phyloP scores from a whole-genome alignment of 1,140 invertebrate species.

The Holcopasites calliopsidis region DNA sequence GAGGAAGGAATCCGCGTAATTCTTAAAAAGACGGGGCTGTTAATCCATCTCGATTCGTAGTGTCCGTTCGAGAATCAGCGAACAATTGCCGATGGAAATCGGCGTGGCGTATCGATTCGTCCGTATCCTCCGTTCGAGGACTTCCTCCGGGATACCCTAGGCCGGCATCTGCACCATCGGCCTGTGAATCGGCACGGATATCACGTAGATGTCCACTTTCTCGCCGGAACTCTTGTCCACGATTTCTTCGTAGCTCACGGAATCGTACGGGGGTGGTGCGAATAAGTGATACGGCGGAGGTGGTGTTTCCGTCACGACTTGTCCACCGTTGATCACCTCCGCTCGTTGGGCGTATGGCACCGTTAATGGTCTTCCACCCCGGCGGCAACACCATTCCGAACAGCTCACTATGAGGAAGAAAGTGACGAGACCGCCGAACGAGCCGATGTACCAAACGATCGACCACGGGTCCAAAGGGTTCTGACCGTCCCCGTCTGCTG shows the following conservation, averaged over 20 bases:
- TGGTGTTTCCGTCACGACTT: slow-evolving; percentile 75
- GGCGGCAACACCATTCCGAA: slow-evolving; percentile 82
- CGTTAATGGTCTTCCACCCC: slow-evolving; percentile 61
- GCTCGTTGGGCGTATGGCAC: slow-evolving; percentile 67
- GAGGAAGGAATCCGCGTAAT: not conserved
- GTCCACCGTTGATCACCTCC: slow-evolving; percentile 55
- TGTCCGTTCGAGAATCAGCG: not conserved
- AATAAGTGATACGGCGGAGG: slow-evolving; percentile 82
- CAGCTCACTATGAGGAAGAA: slow-evolving; percentile 83
- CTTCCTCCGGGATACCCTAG: slow-evolving; percentile 41
- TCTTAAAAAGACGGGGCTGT: not conserved
- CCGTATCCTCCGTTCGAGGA: slow-evolving; percentile 41
- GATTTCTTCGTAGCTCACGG: slow-evolving; percentile 75
- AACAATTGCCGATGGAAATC: slow-evolving; percentile 11
- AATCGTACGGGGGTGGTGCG: slow-evolving; percentile 82
- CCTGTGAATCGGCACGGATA: slow-evolving; percentile 75
- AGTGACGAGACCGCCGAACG: slow-evolving; percentile 81
- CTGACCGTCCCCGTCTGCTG: slow-evolving; percentile 65
- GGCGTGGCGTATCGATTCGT: slow-evolving; percentile 16
- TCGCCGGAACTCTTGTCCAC: slow-evolving; percentile 72
- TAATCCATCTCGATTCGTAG: not conserved
- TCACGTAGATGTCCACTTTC: slow-evolving; percentile 80
- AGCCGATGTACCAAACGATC: slow-evolving; percentile 83
- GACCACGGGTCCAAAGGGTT: slow-evolving; percentile 80
- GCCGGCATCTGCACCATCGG: slow-evolving; percentile 60